These are phyloP conservation scores for Tyria jacobaeae DNA, from an alignment of 2,888 invertebrate species.

Conservation along the genomic window DNA sequence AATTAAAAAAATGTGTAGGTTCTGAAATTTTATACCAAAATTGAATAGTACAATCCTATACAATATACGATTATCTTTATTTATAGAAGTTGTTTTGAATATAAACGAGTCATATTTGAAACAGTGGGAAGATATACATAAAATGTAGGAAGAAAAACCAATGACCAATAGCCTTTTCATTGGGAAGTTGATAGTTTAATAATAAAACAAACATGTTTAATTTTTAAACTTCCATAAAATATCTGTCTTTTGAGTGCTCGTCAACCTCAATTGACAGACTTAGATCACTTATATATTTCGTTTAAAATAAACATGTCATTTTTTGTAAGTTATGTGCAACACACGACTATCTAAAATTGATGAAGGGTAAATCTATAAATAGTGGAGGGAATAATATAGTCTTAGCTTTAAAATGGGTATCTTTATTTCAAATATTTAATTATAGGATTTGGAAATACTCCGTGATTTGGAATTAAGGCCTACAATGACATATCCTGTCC, in stretches of 20 bases:
- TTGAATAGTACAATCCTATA: slow-evolving; percentile 37
- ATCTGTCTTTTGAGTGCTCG: not conserved
- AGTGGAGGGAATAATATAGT: slow-evolving; percentile 82
- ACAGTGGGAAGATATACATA: not conserved
- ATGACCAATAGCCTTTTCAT: not conserved
- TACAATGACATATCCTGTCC: slow-evolving; percentile 64
- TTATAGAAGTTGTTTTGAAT: not conserved
- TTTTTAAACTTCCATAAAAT: too few species aligned
- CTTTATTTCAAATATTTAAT: slow-evolving; percentile 39
- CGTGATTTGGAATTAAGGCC: slow-evolving; percentile 63
- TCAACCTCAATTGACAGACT: not conserved
- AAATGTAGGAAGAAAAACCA: not conserved
- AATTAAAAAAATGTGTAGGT: slow-evolving; percentile 26
- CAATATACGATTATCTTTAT: not conserved
- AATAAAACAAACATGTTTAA: too few species aligned
- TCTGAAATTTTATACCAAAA: slow-evolving; percentile 38
- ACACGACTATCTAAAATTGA: slow-evolving; percentile 52
- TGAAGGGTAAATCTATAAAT: slow-evolving; percentile 67
- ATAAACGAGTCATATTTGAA: not conserved
- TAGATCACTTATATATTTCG: not conserved
- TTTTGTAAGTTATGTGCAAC: slow-evolving; percentile 49
- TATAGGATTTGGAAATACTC: slow-evolving; percentile 53
- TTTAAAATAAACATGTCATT: slow-evolving; percentile 19
- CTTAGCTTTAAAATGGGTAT: slow-evolving; percentile 66
- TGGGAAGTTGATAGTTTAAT: not conserved